These are phyloP conservation scores for Coregonus ussuriensis DNA, from an alignment of 2,797 vertebrate species.

Conservation along the genomic window DNA sequence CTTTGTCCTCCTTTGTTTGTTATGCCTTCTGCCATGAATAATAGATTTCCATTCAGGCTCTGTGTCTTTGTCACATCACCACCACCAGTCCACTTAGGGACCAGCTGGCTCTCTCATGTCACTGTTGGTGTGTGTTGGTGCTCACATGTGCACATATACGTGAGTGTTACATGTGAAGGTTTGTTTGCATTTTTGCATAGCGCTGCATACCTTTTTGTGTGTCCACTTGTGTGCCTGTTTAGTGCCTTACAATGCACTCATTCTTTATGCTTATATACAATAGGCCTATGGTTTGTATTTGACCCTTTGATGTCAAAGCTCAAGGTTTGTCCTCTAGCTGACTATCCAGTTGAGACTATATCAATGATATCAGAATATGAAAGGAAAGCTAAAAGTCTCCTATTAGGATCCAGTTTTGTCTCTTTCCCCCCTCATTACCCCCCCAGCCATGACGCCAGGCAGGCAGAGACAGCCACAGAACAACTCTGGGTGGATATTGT, in stretches of 20 bases:
- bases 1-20: constrained; percentile 79
- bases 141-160: constrained; percentile 26
- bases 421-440: constrained; percentile 52
- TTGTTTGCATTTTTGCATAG: not conserved
- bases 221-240: constrained; percentile 29
- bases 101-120: constrained; percentile 66
- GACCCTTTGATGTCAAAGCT: not conserved
- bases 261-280: not conserved
- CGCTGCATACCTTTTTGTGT: not conserved
- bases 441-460: constrained; percentile 38
- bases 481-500: constrained; percentile 54
- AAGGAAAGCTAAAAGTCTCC: constrained; percentile 44
- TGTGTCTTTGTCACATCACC: constrained; percentile 53
- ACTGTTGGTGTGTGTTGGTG: constrained; percentile 11
- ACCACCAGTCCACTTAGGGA: constrained; percentile 52
- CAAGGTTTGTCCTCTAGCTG: not conserved
- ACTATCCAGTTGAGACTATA: not conserved
- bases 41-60: constrained; percentile 72
- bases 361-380: constrained; percentile 23
- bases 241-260: not conserved
- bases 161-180: constrained; percentile 19
- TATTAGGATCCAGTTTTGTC: constrained; percentile 34
- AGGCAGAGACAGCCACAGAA: constrained; percentile 39
- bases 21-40: constrained; percentile 76
- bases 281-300: not conserved